Evolutionary conservation across 1,140 invertebrate species (phyloP), one percentile per base, ranked within the genome.

Genomic region (Hirudo medicinalis): DNA sequence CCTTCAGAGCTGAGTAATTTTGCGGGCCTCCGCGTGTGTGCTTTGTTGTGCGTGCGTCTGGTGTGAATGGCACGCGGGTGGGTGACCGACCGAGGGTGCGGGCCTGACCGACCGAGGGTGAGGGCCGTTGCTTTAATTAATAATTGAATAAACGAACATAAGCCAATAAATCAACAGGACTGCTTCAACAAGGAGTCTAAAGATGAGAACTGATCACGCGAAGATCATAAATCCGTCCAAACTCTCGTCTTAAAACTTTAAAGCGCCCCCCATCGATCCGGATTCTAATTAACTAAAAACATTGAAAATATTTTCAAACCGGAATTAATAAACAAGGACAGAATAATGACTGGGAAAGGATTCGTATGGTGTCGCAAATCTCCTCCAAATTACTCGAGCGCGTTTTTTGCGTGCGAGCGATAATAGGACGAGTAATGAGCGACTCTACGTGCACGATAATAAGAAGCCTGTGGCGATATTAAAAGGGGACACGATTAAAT

Each of bases 341-440:
- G 13, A 5, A 49, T 49, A 49, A 49, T 49, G 43, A 49, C 43
- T 49, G 3, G 13, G 43, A 49, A 49, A 49, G 43, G 43, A 49
- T 49, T 49, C 43, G 43, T 13, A 15, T 49, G 13, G 43, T 49
- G 43, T 49, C 43, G 43, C 43, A 49, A 49, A 49, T 49, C 0
- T 49, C 43, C 57, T 63, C 29, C 22, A 63, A 63, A 63, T 63
- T 32, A 63, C 57, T 63, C 57, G 29, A 63, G 29, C 29, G 57
- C 43, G 17, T 63, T 63, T 32, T 63, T 63, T 32, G 57, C 57
- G 57, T 63, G 57, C 57, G 57, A 32, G 29, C 57, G 57, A 63
- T 63, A 63, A 63, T 63, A 63, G 29, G 57, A 49, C 43, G 57
- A 32, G 29, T 63, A 63, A 63, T 63, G 29, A 63, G 29, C 22